Conservation (phyloP, 1,140 invertebrate species). For the Macrotrachela quadricornifera region DNA sequence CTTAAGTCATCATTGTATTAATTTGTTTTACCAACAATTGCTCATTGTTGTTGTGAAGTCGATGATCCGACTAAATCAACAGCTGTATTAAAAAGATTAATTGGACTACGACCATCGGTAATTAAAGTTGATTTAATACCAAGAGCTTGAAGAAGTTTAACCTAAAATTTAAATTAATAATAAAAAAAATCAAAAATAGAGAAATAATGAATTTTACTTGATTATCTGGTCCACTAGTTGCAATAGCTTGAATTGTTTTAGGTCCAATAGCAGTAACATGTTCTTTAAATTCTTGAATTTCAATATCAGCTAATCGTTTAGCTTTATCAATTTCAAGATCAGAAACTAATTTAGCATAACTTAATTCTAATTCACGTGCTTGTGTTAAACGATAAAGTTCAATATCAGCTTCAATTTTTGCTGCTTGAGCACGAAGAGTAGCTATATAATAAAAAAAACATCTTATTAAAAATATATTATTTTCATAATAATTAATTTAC, state of each 20-base stretch:
- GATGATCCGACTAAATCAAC: constrained; percentile 32
- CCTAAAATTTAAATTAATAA: too few relatives aligned
- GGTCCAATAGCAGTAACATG: constrained; percentile 32
- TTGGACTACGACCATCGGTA: constrained; percentile 33
- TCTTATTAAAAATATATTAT: too few relatives aligned
- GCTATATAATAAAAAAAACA: too few relatives aligned
- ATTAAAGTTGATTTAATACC: constrained; percentile 35
- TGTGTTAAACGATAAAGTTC: constrained; percentile 30
- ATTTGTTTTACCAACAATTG: too few relatives aligned
- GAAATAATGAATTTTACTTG: too few relatives aligned
- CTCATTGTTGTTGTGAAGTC: too few relatives aligned
- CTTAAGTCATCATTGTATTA: too few relatives aligned
- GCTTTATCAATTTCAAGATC: constrained; percentile 29
- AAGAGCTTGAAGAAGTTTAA: constrained; percentile 29
- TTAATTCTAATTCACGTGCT: constrained; percentile 32
- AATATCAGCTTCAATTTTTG: constrained; percentile 33
- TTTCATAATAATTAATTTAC: too few relatives aligned
- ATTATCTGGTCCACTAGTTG: constrained; percentile 31
- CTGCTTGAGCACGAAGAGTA: constrained; percentile 33
- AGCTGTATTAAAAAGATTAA: constrained; percentile 35
- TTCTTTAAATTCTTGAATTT: constrained; percentile 31
- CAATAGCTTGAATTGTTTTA: constrained; percentile 31
- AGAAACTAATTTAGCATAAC: constrained; percentile 29
- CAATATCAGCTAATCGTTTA: constrained; percentile 27
- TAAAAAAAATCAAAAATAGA: too few relatives aligned